Percentiles rank a stretch among this genome's conserved stretches.
Conservation (phyloP, 1,140 invertebrate species). For the Helicoverpa zea region DNA sequence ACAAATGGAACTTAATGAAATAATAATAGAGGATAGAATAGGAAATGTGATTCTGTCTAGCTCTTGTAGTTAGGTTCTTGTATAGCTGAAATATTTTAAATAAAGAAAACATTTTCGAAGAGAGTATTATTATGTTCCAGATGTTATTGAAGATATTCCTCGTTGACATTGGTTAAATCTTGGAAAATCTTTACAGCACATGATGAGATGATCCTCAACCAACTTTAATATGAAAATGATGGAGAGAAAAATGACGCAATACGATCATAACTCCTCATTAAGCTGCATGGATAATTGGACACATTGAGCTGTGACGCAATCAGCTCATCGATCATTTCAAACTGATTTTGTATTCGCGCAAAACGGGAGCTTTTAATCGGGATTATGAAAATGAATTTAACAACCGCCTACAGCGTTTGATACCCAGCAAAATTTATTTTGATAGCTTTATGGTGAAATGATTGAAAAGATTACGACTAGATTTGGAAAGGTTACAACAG, state of each 20-base stretch:
- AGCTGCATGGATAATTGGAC: conserved; percentile 16
- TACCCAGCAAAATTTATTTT: conserved; percentile 4
- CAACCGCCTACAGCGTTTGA: conserved; percentile 2
- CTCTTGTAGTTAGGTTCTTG: too few relatives aligned
- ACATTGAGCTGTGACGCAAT: conserved; percentile 15
- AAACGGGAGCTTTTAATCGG: conserved; percentile 36
- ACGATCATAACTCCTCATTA: conserved; percentile 16
- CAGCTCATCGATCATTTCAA: conserved; percentile 45
- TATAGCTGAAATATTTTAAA: not conserved
- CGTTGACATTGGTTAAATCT: too few relatives aligned
- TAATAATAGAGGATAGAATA: not conserved
- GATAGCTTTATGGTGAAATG: not conserved
- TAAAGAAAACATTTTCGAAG: not conserved
- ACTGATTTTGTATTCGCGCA: conserved; percentile 31
- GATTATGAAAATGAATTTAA: conserved; percentile 46
- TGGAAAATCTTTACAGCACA: not conserved
- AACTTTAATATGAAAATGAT: not conserved
- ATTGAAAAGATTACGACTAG: conserved; percentile 12
- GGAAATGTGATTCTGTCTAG: not conserved
- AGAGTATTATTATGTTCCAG: too few relatives aligned
- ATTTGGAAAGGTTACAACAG: not conserved
- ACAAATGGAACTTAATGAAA: conserved; percentile 20
- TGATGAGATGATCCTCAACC: too few relatives aligned
- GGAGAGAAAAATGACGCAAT: not conserved
- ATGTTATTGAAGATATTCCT: too few relatives aligned